phyloP scores from a whole-genome alignment of 2,888 invertebrate genomes.

The Platypus cylindrus region DNA sequence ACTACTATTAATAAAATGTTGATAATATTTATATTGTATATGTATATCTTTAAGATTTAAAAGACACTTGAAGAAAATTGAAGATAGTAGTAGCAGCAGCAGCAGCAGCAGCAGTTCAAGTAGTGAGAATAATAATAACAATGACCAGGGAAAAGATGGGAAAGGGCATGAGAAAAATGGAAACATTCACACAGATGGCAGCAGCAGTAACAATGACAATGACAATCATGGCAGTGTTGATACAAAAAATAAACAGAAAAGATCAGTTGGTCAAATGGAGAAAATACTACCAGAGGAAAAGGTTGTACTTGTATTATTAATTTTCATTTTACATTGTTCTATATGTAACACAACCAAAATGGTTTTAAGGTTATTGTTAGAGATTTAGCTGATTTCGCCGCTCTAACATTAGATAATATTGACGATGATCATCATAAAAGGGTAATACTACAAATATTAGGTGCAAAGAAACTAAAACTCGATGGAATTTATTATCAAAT shows the following conservation, averaged over 20 bases:
- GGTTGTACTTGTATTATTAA: too few relatives aligned
- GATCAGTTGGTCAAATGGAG: constrained; percentile 20
- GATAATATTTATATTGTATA: neutral
- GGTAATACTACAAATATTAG: constrained; percentile 36
- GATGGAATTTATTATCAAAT: constrained; percentile 36
- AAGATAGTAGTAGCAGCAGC: neutral
- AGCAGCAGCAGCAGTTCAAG: constrained; percentile 7
- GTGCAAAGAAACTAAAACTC: constrained; percentile 30
- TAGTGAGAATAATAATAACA: constrained; percentile 1
- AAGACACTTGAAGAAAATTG: neutral
- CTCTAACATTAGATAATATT: constrained; percentile 37
- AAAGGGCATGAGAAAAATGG: constrained; percentile 3
- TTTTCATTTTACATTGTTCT: too few relatives aligned
- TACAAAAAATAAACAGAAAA: constrained; percentile 12
- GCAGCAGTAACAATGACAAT: constrained; percentile 4
- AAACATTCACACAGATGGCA: constrained; percentile 2
- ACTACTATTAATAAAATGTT: too few relatives aligned
- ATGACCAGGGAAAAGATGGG: neutral
- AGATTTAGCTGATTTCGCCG: constrained; percentile 36
- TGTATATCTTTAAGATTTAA: neutral
- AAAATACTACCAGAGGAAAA: constrained; percentile 25
- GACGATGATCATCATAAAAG: constrained; percentile 39
- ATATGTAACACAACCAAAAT: too few relatives aligned
- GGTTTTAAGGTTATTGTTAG: constrained; percentile 14
- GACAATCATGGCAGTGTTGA: constrained; percentile 7